Conservation (phyloP, 2,888 invertebrate species). For the Stratiomys singularior region DNA sequence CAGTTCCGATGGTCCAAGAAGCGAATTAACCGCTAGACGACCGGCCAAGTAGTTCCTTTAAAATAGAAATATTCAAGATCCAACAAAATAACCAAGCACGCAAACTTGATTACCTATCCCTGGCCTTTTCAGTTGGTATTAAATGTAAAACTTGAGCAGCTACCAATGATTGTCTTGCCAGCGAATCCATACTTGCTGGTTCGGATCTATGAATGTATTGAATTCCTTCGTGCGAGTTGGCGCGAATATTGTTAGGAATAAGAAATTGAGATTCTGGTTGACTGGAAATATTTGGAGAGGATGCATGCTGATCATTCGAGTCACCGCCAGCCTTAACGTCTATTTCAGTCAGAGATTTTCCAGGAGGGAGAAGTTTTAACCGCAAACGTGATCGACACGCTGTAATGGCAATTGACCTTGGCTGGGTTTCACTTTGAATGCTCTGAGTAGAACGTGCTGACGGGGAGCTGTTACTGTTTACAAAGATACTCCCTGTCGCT, state of each 20-base stretch:
- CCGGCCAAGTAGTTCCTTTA: conserved; percentile 82
- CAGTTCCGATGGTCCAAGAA: conserved; percentile 86
- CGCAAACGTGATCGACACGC: conserved; percentile 64
- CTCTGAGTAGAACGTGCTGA: conserved; percentile 60
- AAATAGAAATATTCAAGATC: conserved; percentile 7
- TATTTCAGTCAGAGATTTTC: background rate
- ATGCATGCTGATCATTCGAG: conserved; percentile 62
- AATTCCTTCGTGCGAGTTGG: conserved; percentile 64
- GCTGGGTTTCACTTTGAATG: conserved; percentile 57
- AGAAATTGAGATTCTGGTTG: conserved; percentile 46
- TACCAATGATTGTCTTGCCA: conserved; percentile 78
- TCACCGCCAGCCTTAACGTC: conserved; percentile 48
- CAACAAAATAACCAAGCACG: background rate
- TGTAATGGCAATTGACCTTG: conserved; percentile 63
- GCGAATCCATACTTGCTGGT: conserved; percentile 70
- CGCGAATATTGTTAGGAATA: conserved; percentile 51
- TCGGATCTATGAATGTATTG: conserved; percentile 53
- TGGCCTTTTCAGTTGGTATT: conserved; percentile 83
- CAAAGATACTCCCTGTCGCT: conserved; percentile 54
- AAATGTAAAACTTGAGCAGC: conserved; percentile 83
- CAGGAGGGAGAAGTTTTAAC: conserved; percentile 63
- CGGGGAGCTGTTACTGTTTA: conserved; percentile 58
- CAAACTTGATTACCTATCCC: conserved; percentile 72
- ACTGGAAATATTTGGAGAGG: conserved; percentile 64
- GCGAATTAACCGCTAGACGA: conserved; percentile 80